phyloP scores from a whole-genome alignment of 2,888 invertebrate genomes.

The Conomelus anceps region DNA sequence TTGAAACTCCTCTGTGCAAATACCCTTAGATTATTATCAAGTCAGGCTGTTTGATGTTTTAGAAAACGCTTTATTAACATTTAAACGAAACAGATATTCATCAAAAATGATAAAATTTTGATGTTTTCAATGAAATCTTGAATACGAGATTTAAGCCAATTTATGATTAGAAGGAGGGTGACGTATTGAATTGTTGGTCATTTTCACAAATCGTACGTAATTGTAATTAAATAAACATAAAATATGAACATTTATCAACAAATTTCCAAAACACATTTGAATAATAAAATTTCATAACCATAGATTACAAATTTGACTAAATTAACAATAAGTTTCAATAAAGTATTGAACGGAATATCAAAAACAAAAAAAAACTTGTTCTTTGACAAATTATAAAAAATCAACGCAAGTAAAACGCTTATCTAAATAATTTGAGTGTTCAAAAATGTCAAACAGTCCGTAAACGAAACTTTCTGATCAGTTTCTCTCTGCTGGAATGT shows the following conservation, averaged over 20 bases:
- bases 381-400: neutral
- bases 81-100: neutral
- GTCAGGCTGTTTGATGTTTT: too few species aligned
- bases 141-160: neutral
- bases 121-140: neutral
- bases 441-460: conserved; percentile 1
- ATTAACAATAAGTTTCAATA: neutral
- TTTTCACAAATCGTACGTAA: neutral
- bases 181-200: neutral
- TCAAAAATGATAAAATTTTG: neutral
- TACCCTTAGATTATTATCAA: too few species aligned
- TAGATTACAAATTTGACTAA: neutral
- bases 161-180: neutral
- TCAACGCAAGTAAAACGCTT: conserved; percentile 2
- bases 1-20: too few species aligned
- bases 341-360: neutral
- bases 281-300: neutral
- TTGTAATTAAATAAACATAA: neutral
- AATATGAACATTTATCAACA: neutral
- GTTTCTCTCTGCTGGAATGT: neutral
- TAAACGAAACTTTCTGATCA: neutral
- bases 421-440: neutral
- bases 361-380: neutral
- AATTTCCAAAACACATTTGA: neutral
- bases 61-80: too few species aligned